These are phyloP conservation scores for Centroberyx gerrardi DNA, from an alignment of 2,797 vertebrate genomes.

Conservation along the genomic window DNA sequence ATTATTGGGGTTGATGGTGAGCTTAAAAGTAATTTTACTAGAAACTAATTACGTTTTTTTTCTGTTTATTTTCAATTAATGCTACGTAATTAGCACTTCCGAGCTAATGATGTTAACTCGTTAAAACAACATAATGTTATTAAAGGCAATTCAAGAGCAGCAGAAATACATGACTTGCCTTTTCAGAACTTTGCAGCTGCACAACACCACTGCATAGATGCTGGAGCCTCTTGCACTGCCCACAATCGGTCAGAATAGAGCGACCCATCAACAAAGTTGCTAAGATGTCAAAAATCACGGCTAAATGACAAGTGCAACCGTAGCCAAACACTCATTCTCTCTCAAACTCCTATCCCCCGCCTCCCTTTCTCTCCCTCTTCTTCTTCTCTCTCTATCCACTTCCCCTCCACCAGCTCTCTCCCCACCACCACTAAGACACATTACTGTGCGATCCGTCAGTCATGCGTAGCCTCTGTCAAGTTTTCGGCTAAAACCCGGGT, in stretches of 20 bases:
- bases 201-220: too few species aligned
- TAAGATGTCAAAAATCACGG: slow-evolving; percentile 52
- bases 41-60: too few species aligned
- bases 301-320: slow-evolving; percentile 67
- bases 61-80: too few species aligned
- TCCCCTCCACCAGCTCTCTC: slow-evolving; percentile 46
- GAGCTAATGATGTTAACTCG: too few species aligned
- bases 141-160: neutral
- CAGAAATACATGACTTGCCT: neutral
- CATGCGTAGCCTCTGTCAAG: slow-evolving; percentile 78
- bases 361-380: slow-evolving; percentile 35
- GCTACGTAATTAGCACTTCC: too few species aligned
- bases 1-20: too few species aligned
- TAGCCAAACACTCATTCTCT: slow-evolving; percentile 69
- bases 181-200: neutral
- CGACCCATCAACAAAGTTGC: neutral
- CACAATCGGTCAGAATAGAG: slow-evolving; percentile 2
- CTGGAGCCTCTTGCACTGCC: too few species aligned
- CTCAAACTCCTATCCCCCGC: slow-evolving; percentile 76
- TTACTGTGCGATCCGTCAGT: slow-evolving; percentile 69
- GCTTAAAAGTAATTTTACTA: too few species aligned
- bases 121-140: too few species aligned
- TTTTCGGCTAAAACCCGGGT: slow-evolving; percentile 74
- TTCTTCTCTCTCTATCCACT: slow-evolving; percentile 28
- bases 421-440: slow-evolving; percentile 23